Conservation (phyloP, 2,113 vertebrate species). For the Phycodurus eques region DNA sequence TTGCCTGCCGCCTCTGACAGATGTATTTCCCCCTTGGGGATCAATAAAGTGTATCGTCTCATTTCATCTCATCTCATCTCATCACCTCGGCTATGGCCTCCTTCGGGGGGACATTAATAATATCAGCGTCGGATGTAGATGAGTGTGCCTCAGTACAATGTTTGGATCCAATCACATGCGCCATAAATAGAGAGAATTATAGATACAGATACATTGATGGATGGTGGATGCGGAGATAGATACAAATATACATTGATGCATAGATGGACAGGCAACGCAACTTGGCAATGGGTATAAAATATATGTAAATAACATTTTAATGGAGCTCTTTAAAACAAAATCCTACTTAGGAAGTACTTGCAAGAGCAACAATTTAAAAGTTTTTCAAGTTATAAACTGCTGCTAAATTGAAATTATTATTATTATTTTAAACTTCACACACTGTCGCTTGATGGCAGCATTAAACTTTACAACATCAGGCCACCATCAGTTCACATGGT, state of each 20-base stretch:
- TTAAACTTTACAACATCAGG: background rate
- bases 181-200: conserved; percentile 13
- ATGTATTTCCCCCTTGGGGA: conserved; percentile 59
- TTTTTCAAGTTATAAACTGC: too few relatives aligned
- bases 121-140: conserved; percentile 50
- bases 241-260: background rate
- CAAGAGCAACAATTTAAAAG: too few relatives aligned
- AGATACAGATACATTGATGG: conserved; percentile 6
- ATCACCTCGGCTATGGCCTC: conserved; percentile 47
- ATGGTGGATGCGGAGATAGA: background rate
- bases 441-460: background rate
- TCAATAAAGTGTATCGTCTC: conserved; percentile 62
- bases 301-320: background rate
- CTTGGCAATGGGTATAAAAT: background rate
- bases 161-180: conserved; percentile 40
- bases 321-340: background rate
- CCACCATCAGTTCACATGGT: background rate
- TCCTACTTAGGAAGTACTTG: too few relatives aligned
- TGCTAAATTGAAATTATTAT: background rate
- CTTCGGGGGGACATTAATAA: conserved; percentile 54
- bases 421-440: too few relatives aligned
- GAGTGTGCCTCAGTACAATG: conserved; percentile 49
- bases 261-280: background rate
- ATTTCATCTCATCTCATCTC: conserved; percentile 56
- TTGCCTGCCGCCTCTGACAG: conserved; percentile 39